These are phyloP conservation scores for Drosophila santomea DNA, from an alignment of 1,140 invertebrate genomes.

Conservation along the genomic window DNA sequence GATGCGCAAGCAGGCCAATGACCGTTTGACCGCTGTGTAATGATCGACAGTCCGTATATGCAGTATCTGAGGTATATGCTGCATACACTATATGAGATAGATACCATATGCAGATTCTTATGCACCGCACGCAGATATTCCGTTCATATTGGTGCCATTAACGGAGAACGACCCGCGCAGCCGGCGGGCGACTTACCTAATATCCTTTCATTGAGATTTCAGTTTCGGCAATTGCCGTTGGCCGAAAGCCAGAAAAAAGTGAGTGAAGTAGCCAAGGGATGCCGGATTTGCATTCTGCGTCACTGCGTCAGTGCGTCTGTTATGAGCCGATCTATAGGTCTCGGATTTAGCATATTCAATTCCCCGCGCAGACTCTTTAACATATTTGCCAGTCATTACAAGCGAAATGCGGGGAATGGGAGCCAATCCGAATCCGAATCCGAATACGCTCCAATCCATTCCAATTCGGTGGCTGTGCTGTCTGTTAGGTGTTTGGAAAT, in stretches of 20 bases:
- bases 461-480: conserved; percentile 22
- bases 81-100: not conserved
- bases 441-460: not conserved
- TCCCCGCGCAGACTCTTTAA: conserved; percentile 42
- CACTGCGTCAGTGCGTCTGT: conserved; percentile 53
- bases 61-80: not conserved
- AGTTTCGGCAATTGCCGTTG: conserved; percentile 63
- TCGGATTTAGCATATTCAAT: conserved; percentile 70
- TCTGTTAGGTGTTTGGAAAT: conserved; percentile 58
- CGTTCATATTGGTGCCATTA: conserved; percentile 58
- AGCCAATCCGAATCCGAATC: not conserved
- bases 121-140: not conserved
- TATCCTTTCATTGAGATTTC: conserved; percentile 52
- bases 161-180: conserved; percentile 35
- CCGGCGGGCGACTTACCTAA: conserved; percentile 56
- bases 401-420: conserved; percentile 10
- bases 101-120: conserved; percentile 44
- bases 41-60: conserved; percentile 52
- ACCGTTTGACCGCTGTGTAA: conserved; percentile 81
- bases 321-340: conserved; percentile 41
- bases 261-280: not conserved
- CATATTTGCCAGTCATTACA: conserved; percentile 69
- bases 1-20: conserved; percentile 75
- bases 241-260: conserved; percentile 2
- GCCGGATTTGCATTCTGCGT: conserved; percentile 62